Conservation (phyloP, 2,888 invertebrate species). For the Drosophila parthenogenetica region DNA sequence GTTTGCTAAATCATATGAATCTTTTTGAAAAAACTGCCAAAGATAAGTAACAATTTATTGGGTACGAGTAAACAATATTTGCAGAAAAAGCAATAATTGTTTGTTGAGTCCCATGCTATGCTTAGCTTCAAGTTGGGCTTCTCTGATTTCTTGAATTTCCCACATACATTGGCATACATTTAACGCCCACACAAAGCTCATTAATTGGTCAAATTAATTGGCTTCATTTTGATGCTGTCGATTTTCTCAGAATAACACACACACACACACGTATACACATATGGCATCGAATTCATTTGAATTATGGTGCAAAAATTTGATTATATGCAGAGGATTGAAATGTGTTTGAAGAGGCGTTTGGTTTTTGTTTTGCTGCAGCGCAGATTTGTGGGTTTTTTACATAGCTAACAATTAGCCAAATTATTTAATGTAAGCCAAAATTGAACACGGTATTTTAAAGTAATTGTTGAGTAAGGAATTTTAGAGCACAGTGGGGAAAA, state of each 20-base stretch:
- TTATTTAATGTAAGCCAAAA: too few relatives aligned
- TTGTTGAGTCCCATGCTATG: not conserved
- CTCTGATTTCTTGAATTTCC: not conserved
- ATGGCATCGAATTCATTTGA: not conserved
- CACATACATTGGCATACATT: not conserved
- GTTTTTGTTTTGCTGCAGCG: not conserved
- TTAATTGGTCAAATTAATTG: constrained; percentile 3
- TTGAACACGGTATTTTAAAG: too few relatives aligned
- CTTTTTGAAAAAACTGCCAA: not conserved
- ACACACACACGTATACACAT: not conserved
- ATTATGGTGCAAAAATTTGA: not conserved
- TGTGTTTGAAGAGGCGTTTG: not conserved
- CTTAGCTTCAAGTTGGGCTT: not conserved
- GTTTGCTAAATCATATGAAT: not conserved
- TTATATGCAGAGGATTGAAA: not conserved
- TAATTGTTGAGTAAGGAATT: too few relatives aligned
- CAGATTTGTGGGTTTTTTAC: not conserved
- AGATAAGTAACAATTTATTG: not conserved
- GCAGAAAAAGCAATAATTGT: not conserved
- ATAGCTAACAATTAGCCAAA: not conserved
- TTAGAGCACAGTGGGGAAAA: too few relatives aligned
- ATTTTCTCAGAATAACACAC: not conserved
- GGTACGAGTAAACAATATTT: not conserved
- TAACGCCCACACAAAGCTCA: constrained; percentile 6
- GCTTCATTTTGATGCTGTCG: not conserved